Evolutionary conservation across 2,888 invertebrate species (phyloP).

Genomic region (Aphodius sticticus): DNA sequence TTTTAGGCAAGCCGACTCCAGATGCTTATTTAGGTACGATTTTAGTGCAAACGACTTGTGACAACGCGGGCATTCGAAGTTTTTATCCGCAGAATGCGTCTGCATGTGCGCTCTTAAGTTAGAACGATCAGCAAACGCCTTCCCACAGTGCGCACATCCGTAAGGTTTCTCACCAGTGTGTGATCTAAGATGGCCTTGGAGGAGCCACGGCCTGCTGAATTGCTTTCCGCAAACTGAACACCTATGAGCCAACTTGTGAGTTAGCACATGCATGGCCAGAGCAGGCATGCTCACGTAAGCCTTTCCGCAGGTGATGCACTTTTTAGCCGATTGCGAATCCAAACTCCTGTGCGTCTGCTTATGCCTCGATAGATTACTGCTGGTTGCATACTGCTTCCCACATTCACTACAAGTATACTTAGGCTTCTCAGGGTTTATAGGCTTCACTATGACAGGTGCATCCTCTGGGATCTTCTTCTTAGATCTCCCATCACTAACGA

Average conservation of each 20-base stretch:
- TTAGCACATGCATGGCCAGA: conserved; percentile 90
- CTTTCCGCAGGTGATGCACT: conserved; percentile 94
- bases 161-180: conserved; percentile 96
- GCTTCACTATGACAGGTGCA: conserved; percentile 27
- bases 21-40: conserved; percentile 93
- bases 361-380: conserved; percentile 86
- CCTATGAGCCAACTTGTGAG: conserved; percentile 90
- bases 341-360: conserved; percentile 92
- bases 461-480: conserved; percentile 61
- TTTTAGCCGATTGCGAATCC: conserved; percentile 92
- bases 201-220: conserved; percentile 95
- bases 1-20: conserved; percentile 87
- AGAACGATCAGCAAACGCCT: conserved; percentile 93
- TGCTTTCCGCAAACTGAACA: conserved; percentile 94
- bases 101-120: conserved; percentile 95
- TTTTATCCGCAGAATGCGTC: conserved; percentile 91
- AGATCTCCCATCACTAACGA: conserved; percentile 88
- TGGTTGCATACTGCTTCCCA: conserved; percentile 91
- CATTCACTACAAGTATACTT: conserved; percentile 86
- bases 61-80: conserved; percentile 87
- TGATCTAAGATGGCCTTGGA: conserved; percentile 85
- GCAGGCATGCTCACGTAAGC: conserved; percentile 98
- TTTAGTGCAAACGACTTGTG: conserved; percentile 92
- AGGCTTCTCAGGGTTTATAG: conserved; percentile 52
- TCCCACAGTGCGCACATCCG: conserved; percentile 93